Percentiles rank a stretch among this genome's conserved stretches.
Conservation (phyloP, 2,888 invertebrate species). For the Blomia tropicalis region DNA sequence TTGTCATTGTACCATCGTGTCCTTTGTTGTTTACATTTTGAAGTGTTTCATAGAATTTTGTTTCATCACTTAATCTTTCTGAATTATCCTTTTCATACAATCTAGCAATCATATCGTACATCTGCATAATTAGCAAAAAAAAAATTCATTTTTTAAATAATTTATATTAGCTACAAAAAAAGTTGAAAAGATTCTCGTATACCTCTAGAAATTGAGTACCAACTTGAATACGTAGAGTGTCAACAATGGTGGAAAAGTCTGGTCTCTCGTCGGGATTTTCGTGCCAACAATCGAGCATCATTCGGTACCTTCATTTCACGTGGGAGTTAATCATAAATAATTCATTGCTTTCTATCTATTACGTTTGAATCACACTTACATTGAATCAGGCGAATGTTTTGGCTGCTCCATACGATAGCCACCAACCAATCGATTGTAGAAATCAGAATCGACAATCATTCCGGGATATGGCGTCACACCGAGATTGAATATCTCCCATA, state of each 20-base stretch:
- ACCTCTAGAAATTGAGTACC: neutral
- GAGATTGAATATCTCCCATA: slow-evolving; percentile 30
- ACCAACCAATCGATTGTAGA: slow-evolving; percentile 47
- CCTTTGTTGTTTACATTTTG: neutral
- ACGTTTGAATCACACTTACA: too few relatives aligned
- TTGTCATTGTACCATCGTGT: too few relatives aligned
- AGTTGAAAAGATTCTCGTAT: too few relatives aligned
- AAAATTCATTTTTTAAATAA: neutral
- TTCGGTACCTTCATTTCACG: neutral
- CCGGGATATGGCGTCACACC: slow-evolving; percentile 32
- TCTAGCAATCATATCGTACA: neutral
- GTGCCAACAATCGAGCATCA: neutral
- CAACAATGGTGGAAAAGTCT: neutral
- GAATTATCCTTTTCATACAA: neutral
- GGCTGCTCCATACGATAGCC: slow-evolving; percentile 82
- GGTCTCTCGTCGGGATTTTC: neutral
- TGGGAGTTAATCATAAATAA: too few relatives aligned
- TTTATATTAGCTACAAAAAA: neutral
- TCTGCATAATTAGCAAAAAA: neutral
- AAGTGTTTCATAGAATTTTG: neutral
- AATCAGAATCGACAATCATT: slow-evolving; percentile 41
- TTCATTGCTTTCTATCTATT: too few relatives aligned
- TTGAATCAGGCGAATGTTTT: slow-evolving; percentile 50
- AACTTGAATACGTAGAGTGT: neutral
- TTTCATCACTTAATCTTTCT: neutral